phyloP scores from a whole-genome alignment of 2,797 vertebrate species.

The Spondyliosoma cantharus region DNA sequence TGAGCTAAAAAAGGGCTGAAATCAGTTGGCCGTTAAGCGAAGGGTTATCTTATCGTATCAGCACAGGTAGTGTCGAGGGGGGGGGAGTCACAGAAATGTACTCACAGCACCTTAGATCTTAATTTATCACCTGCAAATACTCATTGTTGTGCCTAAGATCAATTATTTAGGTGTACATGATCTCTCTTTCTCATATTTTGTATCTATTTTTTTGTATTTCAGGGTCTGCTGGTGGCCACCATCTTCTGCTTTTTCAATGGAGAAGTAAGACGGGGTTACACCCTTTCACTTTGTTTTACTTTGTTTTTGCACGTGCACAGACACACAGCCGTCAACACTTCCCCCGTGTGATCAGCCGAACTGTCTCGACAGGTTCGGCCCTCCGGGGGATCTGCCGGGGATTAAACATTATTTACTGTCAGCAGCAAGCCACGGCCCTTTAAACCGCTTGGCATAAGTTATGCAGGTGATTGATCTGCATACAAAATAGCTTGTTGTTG shows the following conservation, averaged over 20 bases:
- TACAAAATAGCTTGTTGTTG: slow-evolving; percentile 22
- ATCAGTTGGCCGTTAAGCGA: slow-evolving; percentile 47
- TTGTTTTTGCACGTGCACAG: background rate
- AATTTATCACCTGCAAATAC: background rate
- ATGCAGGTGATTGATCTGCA: slow-evolving; percentile 39
- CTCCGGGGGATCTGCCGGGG: slow-evolving; percentile 6
- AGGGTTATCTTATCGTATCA: slow-evolving; percentile 60
- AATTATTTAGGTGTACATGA: background rate
- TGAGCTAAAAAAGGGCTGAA: slow-evolving; percentile 43
- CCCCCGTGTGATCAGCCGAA: slow-evolving; percentile 24
- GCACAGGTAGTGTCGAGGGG: slow-evolving; percentile 1
- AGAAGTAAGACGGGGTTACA: slow-evolving; percentile 87
- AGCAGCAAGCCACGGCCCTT: slow-evolving; percentile 27
- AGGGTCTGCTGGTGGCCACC: slow-evolving; percentile 96
- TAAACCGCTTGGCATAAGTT: slow-evolving; percentile 43
- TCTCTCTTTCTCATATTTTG: slow-evolving; percentile 8
- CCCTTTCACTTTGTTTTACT: slow-evolving; percentile 19
- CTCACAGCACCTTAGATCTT: background rate
- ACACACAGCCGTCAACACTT: slow-evolving; percentile 72
- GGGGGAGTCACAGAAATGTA: slow-evolving; percentile 28
- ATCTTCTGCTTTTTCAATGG: slow-evolving; percentile 99
- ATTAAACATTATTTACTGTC: slow-evolving; percentile 36
- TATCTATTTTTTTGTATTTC: slow-evolving; percentile 63
- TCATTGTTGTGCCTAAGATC: background rate
- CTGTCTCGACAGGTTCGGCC: slow-evolving; percentile 12